Evolutionary conservation across 1,140 invertebrate genomes (phyloP).

Genomic region (Magallana gigas): DNA sequence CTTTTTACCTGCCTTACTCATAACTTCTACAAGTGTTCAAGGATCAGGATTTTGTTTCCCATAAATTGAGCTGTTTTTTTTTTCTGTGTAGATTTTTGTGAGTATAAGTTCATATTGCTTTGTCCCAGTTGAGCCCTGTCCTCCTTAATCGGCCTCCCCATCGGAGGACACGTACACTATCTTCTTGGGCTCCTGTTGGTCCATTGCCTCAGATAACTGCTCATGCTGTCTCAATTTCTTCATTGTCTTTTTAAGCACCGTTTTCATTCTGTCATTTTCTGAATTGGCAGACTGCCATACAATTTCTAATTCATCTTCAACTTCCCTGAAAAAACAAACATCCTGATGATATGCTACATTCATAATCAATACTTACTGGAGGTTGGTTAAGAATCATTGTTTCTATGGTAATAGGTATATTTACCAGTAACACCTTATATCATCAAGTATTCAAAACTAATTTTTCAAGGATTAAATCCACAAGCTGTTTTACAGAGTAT

Average conservation of each 20-base stretch:
- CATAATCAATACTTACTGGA: too few species aligned
- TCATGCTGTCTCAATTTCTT: constrained; percentile 68
- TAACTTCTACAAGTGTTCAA: too few species aligned
- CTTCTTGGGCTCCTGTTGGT: constrained; percentile 64
- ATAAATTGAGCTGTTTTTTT: too few species aligned
- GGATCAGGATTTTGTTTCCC: too few species aligned
- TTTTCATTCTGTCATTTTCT: constrained; percentile 74
- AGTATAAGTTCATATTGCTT: not conserved
- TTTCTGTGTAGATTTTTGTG: too few species aligned
- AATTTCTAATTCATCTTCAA: constrained; percentile 74
- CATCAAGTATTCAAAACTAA: too few species aligned
- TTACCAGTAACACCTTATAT: too few species aligned
- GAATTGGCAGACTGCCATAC: constrained; percentile 75
- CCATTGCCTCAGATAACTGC: constrained; percentile 64
- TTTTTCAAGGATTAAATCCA: too few species aligned
- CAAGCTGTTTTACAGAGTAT: too few species aligned
- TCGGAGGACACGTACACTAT: constrained; percentile 66
- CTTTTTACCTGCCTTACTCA: not conserved
- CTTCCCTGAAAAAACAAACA: constrained; percentile 62
- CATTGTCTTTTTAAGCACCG: constrained; percentile 67
- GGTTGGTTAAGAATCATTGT: too few species aligned
- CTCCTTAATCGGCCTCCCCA: constrained; percentile 50
- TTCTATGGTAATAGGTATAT: too few species aligned
- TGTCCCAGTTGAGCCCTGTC: not conserved
- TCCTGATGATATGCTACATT: too few species aligned